phyloP scores from a whole-genome alignment of 2,113 vertebrate genomes.

The Anas platyrhynchos region DNA sequence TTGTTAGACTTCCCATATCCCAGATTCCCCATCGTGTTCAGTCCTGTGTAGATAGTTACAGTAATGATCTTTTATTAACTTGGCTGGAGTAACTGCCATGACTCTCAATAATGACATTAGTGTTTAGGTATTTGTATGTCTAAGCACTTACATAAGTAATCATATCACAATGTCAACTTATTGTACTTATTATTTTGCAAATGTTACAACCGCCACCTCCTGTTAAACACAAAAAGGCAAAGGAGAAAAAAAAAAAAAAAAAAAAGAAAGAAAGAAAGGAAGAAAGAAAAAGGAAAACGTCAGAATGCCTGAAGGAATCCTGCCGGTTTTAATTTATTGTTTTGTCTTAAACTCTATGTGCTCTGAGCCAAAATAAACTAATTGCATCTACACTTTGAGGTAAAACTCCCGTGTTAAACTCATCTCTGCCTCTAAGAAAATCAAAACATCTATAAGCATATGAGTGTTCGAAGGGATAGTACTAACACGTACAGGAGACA shows the following conservation, averaged over 20 bases:
- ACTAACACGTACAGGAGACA: fast-evolving
- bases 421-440: conserved; percentile 6
- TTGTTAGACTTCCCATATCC: conserved; percentile 35
- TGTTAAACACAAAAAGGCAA: conserved; percentile 59
- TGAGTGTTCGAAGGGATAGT: background rate
- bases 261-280: background rate
- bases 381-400: conserved; percentile 43
- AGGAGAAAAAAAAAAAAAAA: background rate
- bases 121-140: conserved; percentile 62
- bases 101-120: conserved; percentile 64
- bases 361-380: conserved; percentile 68
- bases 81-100: conserved; percentile 58
- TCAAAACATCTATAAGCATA: background rate
- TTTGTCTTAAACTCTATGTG: conserved; percentile 43
- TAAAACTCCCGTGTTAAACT: conserved; percentile 31
- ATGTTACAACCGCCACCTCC: conserved; percentile 69
- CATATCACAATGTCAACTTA: conserved; percentile 57
- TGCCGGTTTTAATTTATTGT: conserved; percentile 52
- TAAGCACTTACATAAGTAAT: conserved; percentile 71
- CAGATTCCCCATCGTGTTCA: conserved; percentile 64
- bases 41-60: conserved; percentile 66
- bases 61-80: conserved; percentile 74
- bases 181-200: conserved; percentile 67
- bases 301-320: conserved; percentile 51
- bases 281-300: background rate